Conservation (phyloP, 1,140 invertebrate species). For the Megalopta genalis region DNA sequence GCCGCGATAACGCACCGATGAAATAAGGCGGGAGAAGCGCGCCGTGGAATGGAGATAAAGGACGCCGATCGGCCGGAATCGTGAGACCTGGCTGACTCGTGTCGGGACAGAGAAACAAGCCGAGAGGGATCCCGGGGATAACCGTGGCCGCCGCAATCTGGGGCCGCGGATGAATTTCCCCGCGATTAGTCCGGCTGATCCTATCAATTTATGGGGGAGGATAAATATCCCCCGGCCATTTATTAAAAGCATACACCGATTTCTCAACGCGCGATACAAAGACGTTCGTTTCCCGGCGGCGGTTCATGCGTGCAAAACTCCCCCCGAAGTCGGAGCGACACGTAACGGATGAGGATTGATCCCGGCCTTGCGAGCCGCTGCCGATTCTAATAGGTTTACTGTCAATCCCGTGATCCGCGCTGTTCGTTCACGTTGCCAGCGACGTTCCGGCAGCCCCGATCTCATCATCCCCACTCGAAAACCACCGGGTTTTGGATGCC, state of each 20-base stretch:
- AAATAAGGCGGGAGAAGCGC: constrained; percentile 63
- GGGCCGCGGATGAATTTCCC: too few species aligned
- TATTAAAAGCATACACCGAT: too few species aligned
- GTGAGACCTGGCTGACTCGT: neutral
- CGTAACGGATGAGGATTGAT: constrained; percentile 9
- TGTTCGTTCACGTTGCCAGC: constrained; percentile 36
- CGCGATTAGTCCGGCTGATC: neutral
- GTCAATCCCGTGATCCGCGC: constrained; percentile 37
- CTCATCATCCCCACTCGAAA: neutral
- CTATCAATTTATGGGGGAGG: neutral
- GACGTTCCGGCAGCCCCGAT: constrained; percentile 3
- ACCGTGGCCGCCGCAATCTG: neutral
- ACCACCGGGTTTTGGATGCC: neutral
- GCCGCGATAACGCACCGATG: constrained; percentile 53
- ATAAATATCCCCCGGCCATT: too few species aligned
- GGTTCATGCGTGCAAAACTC: neutral
- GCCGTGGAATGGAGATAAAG: constrained; percentile 27
- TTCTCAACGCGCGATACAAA: too few species aligned
- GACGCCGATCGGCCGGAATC: constrained; percentile 39
- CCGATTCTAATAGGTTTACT: constrained; percentile 54
- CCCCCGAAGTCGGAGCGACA: constrained; percentile 8
- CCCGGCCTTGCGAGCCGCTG: constrained; percentile 7
- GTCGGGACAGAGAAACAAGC: neutral
- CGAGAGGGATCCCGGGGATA: constrained; percentile 27
- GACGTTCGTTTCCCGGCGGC: neutral